These are phyloP conservation scores for Alaudala cheleensis DNA, from an alignment of 2,113 vertebrate genomes.

Conservation along the genomic window DNA sequence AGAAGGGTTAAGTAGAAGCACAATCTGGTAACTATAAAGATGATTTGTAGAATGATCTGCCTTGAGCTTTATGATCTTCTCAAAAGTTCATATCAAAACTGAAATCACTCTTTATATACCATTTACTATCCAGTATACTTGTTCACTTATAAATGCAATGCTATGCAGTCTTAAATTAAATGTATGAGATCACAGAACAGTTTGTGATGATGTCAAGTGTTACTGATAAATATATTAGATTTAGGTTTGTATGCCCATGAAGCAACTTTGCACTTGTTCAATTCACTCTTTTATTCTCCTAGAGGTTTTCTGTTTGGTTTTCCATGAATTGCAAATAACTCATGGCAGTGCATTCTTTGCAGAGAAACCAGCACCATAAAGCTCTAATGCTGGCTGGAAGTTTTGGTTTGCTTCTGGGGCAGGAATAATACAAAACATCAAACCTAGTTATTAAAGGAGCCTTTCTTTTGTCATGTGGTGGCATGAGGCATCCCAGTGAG, in stretches of 20 bases:
- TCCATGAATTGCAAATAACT: background rate
- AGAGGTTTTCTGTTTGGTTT: background rate
- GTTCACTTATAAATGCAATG: background rate
- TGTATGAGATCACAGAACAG: background rate
- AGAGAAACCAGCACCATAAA: background rate
- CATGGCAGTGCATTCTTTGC: background rate
- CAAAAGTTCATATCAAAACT: background rate
- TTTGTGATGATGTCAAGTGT: background rate
- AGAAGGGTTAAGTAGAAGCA: background rate
- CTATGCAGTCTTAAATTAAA: background rate
- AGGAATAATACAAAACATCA: background rate
- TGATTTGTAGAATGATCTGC: conserved; percentile 13
- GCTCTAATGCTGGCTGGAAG: background rate
- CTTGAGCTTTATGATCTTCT: background rate
- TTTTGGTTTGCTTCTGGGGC: background rate
- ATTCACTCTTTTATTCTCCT: background rate
- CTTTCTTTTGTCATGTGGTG: background rate
- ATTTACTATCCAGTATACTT: background rate
- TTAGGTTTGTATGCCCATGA: background rate
- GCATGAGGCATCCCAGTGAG: background rate
- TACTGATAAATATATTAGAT: background rate
- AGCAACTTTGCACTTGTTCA: background rate
- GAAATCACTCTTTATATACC: background rate
- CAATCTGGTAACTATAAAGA: background rate
- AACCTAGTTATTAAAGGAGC: background rate